Base-by-base conservation (phyloP, 2,113 vertebrate species). In the Micromys minutus region DNA sequence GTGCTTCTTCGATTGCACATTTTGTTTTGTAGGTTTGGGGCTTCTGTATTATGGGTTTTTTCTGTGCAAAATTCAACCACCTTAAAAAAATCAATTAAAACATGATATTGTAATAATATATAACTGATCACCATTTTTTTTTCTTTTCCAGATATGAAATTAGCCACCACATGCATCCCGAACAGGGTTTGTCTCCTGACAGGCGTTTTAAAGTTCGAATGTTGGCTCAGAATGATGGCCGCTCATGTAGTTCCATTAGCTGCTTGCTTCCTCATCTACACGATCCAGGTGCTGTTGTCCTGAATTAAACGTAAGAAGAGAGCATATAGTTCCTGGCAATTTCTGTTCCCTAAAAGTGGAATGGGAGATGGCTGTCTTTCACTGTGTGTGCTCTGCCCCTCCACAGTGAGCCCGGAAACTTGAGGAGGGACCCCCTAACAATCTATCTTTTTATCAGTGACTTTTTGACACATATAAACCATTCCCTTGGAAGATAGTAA, bases 21-120 rank as follows among this genome's bases (percentile, higher is more conserved):
- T 95, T 96, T 96, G 96, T 99, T 99, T 75, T 99, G 98, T 93
- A 98, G 94, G 94, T 98, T 99, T 95, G 98, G 98, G 93, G 98
- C 98, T 77, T 98, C 96, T 4, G 0, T 26, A 21, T 98, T 99
- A 89, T 99, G 98, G 34, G 95, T 98, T 10, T 79, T 34, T 80
- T 89, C 52, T 86, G 97, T 91, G 95, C 98, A 99, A 96, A 99
- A 99, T 87, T 97, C 92, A 74, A n/a, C 87, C 61, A 98, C 97
- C 99, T 99, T 57, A 92, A 90, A 97, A 57, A 95, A 94, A 79
- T 63, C 26, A 93, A 31, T 95, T 52, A 79, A 79, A 94, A 95
- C 26, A 31, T 9, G 36, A 29, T 69, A 65, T 69, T 45, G 55
- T 0, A 39, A 12, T 72, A 69, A 87, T 22, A 69, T 45, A 19